Percentiles rank a stretch among this genome's conserved stretches.
Evolutionary conservation across 2,797 vertebrate species (phyloP).

Genomic region (Halcyon chelicuti): DNA sequence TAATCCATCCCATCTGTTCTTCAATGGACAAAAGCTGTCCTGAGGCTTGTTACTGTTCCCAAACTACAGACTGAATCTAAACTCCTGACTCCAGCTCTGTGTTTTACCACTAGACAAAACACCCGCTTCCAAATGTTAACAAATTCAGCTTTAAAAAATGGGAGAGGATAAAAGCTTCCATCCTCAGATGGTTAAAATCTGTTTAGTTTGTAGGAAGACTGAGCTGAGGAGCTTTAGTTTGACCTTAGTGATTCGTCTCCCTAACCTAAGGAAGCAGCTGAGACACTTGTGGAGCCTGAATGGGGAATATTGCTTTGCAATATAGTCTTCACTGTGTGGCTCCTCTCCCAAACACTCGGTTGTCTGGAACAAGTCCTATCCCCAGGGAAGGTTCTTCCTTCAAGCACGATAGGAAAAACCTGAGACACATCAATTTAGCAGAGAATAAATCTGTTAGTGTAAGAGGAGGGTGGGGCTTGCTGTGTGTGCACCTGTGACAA

Average conservation of each 20-base stretch:
- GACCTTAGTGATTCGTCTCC: not conserved
- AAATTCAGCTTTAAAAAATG: not conserved
- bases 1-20: conserved; percentile 41
- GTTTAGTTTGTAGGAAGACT: not conserved
- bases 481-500: not conserved
- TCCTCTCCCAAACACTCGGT: rapidly evolving
- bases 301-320: not conserved
- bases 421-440: not conserved
- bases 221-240: not conserved
- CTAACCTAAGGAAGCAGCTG: not conserved
- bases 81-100: not conserved
- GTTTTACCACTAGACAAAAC: conserved; percentile 27
- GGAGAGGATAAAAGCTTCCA: not conserved
- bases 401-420: not conserved
- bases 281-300: not conserved
- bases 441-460: not conserved
- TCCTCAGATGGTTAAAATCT: not conserved
- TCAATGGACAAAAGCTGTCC: conserved; percentile 19
- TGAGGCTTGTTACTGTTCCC: not conserved
- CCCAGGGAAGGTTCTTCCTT: not conserved
- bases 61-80: not conserved
- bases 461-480: not conserved
- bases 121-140: not conserved
- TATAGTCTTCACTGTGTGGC: not conserved
- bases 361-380: not conserved